A percentile compares a stretch with the other conserved stretches of the same genome.
phyloP scores from a whole-genome alignment of 2,888 invertebrate genomes.

The Hermaeophaga mercurialis region DNA sequence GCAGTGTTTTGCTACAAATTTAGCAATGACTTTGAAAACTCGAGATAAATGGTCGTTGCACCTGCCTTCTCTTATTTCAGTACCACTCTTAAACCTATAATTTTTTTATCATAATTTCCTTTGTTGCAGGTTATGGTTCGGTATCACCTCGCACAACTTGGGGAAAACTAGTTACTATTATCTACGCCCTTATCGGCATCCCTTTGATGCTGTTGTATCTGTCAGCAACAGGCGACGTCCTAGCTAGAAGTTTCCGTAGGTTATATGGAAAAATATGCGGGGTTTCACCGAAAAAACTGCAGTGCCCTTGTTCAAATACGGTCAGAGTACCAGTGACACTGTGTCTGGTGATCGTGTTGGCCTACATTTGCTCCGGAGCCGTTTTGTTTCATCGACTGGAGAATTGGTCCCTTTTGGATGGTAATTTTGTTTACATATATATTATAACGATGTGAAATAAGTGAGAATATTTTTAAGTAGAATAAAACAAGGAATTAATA shows the following conservation, averaged over 20 bases:
- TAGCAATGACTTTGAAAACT: too few species aligned
- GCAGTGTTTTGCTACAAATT: too few species aligned
- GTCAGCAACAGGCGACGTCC: slow-evolving; percentile 83
- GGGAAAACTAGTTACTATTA: slow-evolving; percentile 81
- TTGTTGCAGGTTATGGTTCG: slow-evolving; percentile 77
- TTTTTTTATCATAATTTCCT: not conserved
- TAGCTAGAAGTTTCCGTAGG: slow-evolving; percentile 64
- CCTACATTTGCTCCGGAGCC: slow-evolving; percentile 89
- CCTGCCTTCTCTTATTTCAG: too few species aligned
- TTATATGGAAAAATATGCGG: slow-evolving; percentile 65
- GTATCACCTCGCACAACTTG: slow-evolving; percentile 79
- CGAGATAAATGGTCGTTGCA: too few species aligned
- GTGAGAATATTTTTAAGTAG: too few species aligned
- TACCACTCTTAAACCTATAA: too few species aligned
- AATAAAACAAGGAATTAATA: too few species aligned
- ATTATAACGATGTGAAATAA: too few species aligned
- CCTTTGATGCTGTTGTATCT: slow-evolving; percentile 87
- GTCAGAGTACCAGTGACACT: slow-evolving; percentile 86
- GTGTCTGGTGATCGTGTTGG: slow-evolving; percentile 81
- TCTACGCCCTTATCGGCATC: slow-evolving; percentile 85
- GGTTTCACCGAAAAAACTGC: slow-evolving; percentile 59
- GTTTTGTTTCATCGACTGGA: slow-evolving; percentile 89
- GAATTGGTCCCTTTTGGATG: slow-evolving; percentile 89
- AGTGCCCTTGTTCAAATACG: slow-evolving; percentile 61
- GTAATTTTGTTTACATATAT: slow-evolving; percentile 55